These are phyloP conservation scores for Eilema sororculum DNA, from an alignment of 2,888 invertebrate species.

Conservation along the genomic window DNA sequence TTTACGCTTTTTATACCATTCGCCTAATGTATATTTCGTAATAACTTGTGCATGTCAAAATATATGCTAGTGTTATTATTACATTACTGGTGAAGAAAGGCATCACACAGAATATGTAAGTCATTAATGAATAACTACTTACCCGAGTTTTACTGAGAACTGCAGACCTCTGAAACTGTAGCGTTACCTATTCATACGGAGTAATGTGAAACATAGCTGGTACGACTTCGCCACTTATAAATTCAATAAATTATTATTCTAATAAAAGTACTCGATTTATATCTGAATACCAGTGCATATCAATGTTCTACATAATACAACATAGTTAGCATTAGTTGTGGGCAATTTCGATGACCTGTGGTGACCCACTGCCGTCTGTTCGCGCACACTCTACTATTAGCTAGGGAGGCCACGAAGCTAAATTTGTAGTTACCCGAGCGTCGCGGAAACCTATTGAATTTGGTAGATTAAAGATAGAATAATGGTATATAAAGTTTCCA, in stretches of 20 bases:
- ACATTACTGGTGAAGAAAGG: background rate
- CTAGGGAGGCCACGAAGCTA: too few species aligned
- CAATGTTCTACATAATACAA: too few species aligned
- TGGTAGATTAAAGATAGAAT: too few species aligned
- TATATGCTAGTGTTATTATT: background rate
- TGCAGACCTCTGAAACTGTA: background rate
- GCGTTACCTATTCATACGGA: background rate
- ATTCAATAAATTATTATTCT: too few species aligned
- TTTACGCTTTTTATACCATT: slow-evolving; percentile 14
- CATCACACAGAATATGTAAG: slow-evolving; percentile 1
- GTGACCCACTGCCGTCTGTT: background rate
- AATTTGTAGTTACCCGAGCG: too few species aligned
- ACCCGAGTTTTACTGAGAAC: background rate
- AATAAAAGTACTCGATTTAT: background rate
- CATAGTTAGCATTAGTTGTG: background rate
- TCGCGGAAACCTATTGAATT: too few species aligned
- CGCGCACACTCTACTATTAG: too few species aligned
- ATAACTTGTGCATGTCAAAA: background rate
- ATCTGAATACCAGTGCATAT: background rate
- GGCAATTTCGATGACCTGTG: background rate
- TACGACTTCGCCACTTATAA: background rate
- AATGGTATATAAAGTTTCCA: too few species aligned
- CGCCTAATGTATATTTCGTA: slow-evolving; percentile 1
- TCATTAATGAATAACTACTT: background rate
- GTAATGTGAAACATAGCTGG: background rate